Evolutionary conservation across 2,113 vertebrate species (phyloP), one percentile per base, ranked within the genome.

Genomic region (Spea bombifrons): DNA sequence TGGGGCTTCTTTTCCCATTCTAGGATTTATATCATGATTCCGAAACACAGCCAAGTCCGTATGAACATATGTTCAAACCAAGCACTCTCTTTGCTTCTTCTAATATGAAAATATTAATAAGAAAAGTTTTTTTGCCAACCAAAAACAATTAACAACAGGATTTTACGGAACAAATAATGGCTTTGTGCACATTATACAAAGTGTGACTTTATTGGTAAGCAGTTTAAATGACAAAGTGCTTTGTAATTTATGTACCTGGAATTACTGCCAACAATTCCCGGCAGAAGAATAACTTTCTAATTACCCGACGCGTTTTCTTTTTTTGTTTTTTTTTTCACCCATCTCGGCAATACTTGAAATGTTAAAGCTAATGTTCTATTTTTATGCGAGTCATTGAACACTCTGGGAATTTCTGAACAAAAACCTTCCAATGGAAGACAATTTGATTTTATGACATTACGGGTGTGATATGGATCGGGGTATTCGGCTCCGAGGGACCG

Each of bases 211-310:
- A 79, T 73, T 59, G 49, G 77, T 73, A 73, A 73, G 70, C 77
- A 30, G 57, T 73, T 49, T 79, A 79, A 79, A 67, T 73, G 77
- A 67, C 77, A 73, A 67, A 79, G 73, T 67, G 70, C 73, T 79
- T 73, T 79, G 70, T 79, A 79, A 79, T 79, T 73, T 79, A 73
- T 79, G 70, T 63, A 66, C 77, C 71, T 73, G 77, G 70, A 79
- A 79, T 79, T 73, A 79, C 77, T 73, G 70, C 63, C 77, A 73
- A 46, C 52, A 73, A 79, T 73, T 79, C 77, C 77, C 77, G 4
- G 46, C 77, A 79, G 77, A 73, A 73, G 63, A 65, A 73, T 79
- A 79, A 79, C 77, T 79, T 79, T 73, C 77, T 79, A 79, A 79
- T 79, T 79, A 79, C 47, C 77, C 43, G 52, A 66, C 57, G 61